These are phyloP conservation scores for Pogoniulus pusillus DNA, from an alignment of 2,797 vertebrate species.

Conservation along the genomic window DNA sequence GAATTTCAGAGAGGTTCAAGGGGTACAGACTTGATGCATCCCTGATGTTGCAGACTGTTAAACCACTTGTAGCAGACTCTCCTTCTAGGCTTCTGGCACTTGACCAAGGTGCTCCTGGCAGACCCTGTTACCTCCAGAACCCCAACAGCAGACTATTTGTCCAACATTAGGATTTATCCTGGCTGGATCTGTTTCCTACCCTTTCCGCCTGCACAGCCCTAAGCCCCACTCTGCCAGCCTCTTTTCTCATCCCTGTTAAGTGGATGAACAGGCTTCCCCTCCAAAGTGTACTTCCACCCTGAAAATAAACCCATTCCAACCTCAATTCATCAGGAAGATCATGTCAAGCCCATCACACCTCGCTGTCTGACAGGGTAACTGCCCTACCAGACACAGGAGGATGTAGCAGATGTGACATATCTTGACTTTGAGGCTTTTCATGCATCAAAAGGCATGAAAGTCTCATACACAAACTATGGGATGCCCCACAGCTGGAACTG, in stretches of 20 bases:
- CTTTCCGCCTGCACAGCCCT: background rate
- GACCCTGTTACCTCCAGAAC: background rate
- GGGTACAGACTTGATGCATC: background rate
- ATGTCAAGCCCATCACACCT: background rate
- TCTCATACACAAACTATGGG: background rate
- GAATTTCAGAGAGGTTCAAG: constrained; percentile 4
- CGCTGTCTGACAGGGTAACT: background rate
- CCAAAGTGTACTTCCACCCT: too few species aligned
- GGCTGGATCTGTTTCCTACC: background rate
- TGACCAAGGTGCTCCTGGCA: background rate
- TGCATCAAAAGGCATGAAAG: background rate
- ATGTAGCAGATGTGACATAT: background rate
- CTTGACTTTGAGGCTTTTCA: constrained; percentile 38
- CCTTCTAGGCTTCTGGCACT: background rate
- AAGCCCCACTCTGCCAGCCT: background rate
- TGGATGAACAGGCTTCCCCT: background rate
- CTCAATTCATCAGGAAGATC: constrained; percentile 41
- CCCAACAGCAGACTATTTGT: background rate
- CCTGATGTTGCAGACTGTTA: constrained; percentile 9
- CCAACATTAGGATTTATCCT: background rate
- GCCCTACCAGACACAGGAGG: rapidly evolving
- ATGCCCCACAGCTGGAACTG: rapidly evolving
- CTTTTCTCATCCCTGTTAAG: background rate
- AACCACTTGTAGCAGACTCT: background rate
- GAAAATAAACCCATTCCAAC: background rate